Evolutionary conservation across 2,797 vertebrate species (phyloP).

Genomic region (Hapalemur alaotrensis): DNA sequence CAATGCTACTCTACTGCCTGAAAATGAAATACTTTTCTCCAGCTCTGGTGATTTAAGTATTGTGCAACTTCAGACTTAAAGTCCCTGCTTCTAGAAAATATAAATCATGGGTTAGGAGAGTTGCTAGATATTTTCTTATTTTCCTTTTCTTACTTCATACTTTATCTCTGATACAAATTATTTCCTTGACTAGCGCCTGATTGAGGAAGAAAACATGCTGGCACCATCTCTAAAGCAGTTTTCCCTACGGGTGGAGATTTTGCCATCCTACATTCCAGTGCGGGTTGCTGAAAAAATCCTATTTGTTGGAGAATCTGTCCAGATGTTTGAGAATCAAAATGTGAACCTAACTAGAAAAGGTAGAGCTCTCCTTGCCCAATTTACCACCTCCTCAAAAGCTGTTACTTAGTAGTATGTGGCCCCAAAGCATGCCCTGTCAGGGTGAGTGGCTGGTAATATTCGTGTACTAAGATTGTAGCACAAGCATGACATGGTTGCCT

Average conservation of each 20-base stretch:
- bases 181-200: constrained; percentile 89
- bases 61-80: background rate
- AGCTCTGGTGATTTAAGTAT: background rate
- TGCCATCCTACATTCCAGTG: constrained; percentile 97
- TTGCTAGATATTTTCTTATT: background rate
- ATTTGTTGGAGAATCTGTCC: constrained; percentile 98
- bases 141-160: background rate
- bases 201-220: constrained; percentile 99
- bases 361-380: constrained; percentile 73
- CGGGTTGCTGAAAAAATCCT: constrained; percentile 98
- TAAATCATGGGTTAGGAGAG: background rate
- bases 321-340: constrained; percentile 99
- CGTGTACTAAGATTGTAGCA: too few relatives aligned
- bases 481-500: too few relatives aligned
- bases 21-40: background rate
- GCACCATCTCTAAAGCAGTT: constrained; percentile 98
- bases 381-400: background rate
- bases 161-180: constrained; percentile 15
- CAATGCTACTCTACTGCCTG: background rate
- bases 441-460: background rate
- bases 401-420: background rate
- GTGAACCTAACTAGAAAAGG: constrained; percentile 94
- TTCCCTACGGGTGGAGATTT: constrained; percentile 95
- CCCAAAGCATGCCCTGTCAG: background rate
- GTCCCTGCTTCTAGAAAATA: background rate